Conservation (phyloP, 2,113 vertebrate genomes). For the Smithornis capensis region DNA sequence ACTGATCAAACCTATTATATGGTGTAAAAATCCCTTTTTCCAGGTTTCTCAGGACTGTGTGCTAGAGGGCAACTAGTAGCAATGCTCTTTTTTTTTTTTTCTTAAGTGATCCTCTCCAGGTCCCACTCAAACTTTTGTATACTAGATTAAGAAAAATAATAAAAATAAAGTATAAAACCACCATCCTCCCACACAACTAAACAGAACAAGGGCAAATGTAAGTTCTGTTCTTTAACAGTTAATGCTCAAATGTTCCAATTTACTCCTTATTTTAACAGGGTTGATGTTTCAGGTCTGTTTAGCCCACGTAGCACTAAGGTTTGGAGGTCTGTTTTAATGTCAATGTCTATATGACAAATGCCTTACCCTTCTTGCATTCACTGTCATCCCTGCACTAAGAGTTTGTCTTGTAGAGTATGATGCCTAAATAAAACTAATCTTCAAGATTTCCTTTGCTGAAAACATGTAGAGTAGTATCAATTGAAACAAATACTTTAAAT, state of each 20-base stretch:
- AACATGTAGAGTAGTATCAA: background rate
- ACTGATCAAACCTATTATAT: background rate
- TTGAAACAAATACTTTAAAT: background rate
- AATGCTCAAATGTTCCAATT: background rate
- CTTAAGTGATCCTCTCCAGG: background rate
- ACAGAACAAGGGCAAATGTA: background rate
- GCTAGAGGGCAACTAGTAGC: background rate
- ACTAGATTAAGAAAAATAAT: background rate
- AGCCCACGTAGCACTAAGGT: accelerated
- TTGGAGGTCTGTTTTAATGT: background rate
- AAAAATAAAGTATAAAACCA: background rate
- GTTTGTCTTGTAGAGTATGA: background rate
- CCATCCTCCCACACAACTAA: background rate
- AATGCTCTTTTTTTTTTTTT: background rate
- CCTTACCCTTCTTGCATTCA: background rate
- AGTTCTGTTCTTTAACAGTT: background rate
- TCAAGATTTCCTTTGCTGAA: background rate
- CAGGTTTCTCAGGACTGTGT: background rate
- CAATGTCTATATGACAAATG: background rate
- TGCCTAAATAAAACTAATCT: background rate
- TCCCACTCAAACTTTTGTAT: background rate
- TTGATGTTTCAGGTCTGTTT: background rate
- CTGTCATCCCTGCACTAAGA: background rate
- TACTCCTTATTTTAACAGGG: background rate
- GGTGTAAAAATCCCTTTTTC: background rate